These are phyloP conservation scores for Agrotis puta DNA, from an alignment of 2,888 invertebrate species.

Conservation along the genomic window DNA sequence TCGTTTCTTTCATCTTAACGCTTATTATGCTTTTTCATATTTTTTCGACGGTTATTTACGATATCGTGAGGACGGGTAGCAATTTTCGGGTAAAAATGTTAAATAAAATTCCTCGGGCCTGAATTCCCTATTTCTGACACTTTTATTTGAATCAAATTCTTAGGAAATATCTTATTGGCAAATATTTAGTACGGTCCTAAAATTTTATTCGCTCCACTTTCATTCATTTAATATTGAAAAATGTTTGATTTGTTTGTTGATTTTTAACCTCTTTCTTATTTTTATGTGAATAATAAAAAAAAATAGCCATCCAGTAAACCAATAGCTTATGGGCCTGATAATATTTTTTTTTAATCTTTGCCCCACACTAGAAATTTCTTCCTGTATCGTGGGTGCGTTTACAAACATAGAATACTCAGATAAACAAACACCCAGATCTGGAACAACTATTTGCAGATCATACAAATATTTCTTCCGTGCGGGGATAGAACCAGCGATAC, in stretches of 20 bases:
- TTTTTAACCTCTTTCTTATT: neutral
- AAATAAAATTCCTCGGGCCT: conserved; percentile 45
- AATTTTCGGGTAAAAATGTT: conserved; percentile 50
- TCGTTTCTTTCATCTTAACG: conserved; percentile 48
- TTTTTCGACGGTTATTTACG: conserved; percentile 48
- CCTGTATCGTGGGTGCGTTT: too few relatives aligned
- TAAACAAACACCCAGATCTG: too few relatives aligned
- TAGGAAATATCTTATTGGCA: conserved; percentile 27
- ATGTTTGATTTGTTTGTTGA: neutral
- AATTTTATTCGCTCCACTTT: conserved; percentile 27
- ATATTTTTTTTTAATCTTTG: too few relatives aligned
- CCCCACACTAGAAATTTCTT: too few relatives aligned
- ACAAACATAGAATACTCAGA: too few relatives aligned
- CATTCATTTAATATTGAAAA: neutral
- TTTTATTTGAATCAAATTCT: conserved; percentile 45
- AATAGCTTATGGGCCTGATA: neutral
- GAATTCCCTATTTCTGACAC: conserved; percentile 45
- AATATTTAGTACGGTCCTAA: conserved; percentile 43
- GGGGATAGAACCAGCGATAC: too few relatives aligned
- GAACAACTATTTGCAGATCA: too few relatives aligned
- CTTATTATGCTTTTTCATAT: conserved; percentile 50
- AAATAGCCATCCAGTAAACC: too few relatives aligned
- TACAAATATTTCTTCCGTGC: too few relatives aligned
- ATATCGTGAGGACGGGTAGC: conserved; percentile 34
- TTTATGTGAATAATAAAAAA: neutral